Percentiles rank a stretch among this genome's conserved stretches.
phyloP scores from a whole-genome alignment of 2,113 vertebrate genomes.

The Formicarius rufipectus region DNA sequence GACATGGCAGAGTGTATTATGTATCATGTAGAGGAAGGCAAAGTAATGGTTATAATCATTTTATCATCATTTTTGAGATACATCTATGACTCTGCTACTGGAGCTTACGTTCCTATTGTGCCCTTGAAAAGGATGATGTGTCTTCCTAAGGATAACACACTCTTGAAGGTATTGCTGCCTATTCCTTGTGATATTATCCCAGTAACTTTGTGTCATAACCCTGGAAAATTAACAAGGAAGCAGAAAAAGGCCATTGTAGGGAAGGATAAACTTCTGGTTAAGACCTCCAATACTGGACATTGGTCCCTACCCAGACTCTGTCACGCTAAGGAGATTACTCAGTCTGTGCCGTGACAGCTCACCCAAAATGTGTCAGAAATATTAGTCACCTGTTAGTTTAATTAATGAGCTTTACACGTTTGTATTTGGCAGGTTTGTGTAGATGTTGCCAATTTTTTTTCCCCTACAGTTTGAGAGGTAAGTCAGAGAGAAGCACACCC shows the following conservation, averaged over 20 bases:
- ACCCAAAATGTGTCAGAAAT: not conserved
- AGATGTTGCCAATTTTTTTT: not conserved
- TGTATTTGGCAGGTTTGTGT: not conserved
- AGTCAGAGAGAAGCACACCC: too few species aligned
- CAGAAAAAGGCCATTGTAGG: not conserved
- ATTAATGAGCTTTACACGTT: not conserved
- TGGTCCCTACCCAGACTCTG: accelerated
- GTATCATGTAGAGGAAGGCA: not conserved
- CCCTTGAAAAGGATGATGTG: not conserved
- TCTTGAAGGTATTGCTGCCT: not conserved
- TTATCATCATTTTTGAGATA: not conserved
- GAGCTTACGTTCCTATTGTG: not conserved
- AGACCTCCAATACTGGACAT: not conserved
- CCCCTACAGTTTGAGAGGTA: not conserved
- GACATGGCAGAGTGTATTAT: not conserved
- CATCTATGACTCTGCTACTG: not conserved
- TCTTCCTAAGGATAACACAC: not conserved
- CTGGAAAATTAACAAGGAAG: not conserved
- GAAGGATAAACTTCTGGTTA: not conserved
- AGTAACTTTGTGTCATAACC: not conserved
- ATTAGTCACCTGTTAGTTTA: not conserved
- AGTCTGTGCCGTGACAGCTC: not conserved
- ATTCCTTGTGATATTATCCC: not conserved
- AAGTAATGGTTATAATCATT: not conserved
- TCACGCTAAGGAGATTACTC: not conserved